phyloP scores from a whole-genome alignment of 2,797 vertebrate species.

The Sebastes vulpes region DNA sequence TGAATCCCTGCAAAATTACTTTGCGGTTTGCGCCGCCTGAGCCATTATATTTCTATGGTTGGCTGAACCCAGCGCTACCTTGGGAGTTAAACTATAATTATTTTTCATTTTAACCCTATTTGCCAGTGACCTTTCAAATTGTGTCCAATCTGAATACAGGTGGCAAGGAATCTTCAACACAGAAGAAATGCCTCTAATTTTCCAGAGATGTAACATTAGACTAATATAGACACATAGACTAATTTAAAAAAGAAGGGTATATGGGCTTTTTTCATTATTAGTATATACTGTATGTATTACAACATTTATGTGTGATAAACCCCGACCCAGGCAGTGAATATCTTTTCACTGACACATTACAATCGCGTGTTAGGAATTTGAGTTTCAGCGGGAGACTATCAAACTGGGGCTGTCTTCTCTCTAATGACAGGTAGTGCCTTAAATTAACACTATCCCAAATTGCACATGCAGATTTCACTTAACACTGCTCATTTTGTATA shows the following conservation, averaged over 20 bases:
- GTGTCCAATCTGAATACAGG: background rate
- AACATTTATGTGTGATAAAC: background rate
- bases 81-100: background rate
- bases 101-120: slow-evolving; percentile 17
- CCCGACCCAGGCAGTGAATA: background rate
- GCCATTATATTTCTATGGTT: background rate
- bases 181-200: background rate
- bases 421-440: background rate
- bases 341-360: slow-evolving; percentile 7
- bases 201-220: background rate
- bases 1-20: background rate
- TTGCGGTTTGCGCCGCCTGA: background rate
- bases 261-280: background rate
- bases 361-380: background rate
- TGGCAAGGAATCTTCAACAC: background rate
- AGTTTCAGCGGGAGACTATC: background rate
- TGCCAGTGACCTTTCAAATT: background rate
- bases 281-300: background rate
- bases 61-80: background rate
- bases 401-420: background rate
- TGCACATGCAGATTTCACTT: too few species aligned
- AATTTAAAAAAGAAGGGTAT: background rate
- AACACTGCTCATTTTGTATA: background rate
- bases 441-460: background rate
- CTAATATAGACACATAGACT: slow-evolving; percentile 1